Percentiles rank a stretch among this genome's conserved stretches.
phyloP scores from a whole-genome alignment of 2,113 vertebrate species.

The Heterochromis multidens region DNA sequence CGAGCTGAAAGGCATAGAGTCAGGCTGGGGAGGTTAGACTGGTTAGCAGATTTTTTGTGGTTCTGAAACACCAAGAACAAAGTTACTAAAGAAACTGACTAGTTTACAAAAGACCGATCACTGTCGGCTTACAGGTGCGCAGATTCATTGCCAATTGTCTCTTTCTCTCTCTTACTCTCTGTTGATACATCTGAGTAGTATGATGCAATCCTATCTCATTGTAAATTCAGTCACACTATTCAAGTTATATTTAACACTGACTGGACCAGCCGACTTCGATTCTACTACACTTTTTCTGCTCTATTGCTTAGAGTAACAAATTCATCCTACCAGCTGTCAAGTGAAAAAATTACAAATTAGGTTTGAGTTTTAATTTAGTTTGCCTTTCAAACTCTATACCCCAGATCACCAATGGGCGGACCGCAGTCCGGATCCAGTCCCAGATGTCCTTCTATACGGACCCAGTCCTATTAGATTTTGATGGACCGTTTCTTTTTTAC shows the following conservation, averaged over 20 bases:
- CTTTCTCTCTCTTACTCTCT: too few species aligned
- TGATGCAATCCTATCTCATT: constrained; percentile 4
- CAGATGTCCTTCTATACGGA: too few species aligned
- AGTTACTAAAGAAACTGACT: too few species aligned
- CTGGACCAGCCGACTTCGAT: neutral
- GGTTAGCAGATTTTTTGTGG: too few species aligned
- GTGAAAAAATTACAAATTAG: neutral
- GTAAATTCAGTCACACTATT: neutral
- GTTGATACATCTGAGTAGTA: neutral
- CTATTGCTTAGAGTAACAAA: neutral
- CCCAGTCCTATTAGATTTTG: neutral
- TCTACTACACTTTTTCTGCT: neutral
- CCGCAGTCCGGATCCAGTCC: neutral
- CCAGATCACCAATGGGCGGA: neutral
- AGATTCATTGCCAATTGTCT: too few species aligned
- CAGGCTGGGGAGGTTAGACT: too few species aligned
- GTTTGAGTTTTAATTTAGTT: neutral
- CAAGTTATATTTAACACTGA: neutral
- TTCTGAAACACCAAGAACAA: too few species aligned
- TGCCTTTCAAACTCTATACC: neutral
- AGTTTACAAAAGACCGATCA: too few species aligned
- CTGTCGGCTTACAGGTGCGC: too few species aligned
- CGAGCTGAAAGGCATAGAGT: too few species aligned
- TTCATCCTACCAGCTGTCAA: neutral
- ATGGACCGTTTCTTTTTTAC: neutral